Percentiles rank a stretch among this genome's conserved stretches.
phyloP scores from a whole-genome alignment of 2,888 invertebrate species.

The Drosophila barbarae region DNA sequence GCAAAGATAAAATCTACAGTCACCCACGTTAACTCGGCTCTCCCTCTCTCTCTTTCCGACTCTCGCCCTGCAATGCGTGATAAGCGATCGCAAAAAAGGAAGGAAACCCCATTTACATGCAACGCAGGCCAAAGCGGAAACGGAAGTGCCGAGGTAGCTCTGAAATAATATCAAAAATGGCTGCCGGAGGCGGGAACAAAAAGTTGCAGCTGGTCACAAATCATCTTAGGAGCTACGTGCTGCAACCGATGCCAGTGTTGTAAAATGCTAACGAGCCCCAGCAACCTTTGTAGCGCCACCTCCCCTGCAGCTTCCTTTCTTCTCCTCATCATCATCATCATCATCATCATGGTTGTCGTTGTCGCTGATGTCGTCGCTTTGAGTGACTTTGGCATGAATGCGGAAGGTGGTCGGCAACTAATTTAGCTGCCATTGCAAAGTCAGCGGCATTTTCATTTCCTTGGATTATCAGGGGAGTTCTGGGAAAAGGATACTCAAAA shows the following conservation, averaged over 20 bases:
- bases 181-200: slow-evolving; percentile 67
- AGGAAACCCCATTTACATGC: slow-evolving; percentile 67
- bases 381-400: slow-evolving; percentile 44
- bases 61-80: slow-evolving; percentile 34
- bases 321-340: slow-evolving; percentile 6
- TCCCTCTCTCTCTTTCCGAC: slow-evolving; percentile 3
- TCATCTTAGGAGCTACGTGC: slow-evolving; percentile 60
- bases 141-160: slow-evolving; percentile 64
- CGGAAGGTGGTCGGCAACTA: slow-evolving; percentile 64
- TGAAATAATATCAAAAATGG: slow-evolving; percentile 74
- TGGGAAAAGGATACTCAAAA: not conserved
- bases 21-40: slow-evolving; percentile 48
- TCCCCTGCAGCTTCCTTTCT: not conserved
- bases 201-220: slow-evolving; percentile 72
- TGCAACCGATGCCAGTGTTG: slow-evolving; percentile 63
- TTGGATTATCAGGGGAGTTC: slow-evolving; percentile 27
- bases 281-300: slow-evolving; percentile 62
- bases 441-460: slow-evolving; percentile 60
- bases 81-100: slow-evolving; percentile 63
- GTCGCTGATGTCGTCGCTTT: slow-evolving; percentile 49
- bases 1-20: slow-evolving; percentile 68
- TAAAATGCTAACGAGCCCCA: slow-evolving; percentile 70
- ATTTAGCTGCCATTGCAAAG: slow-evolving; percentile 60
- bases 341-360: slow-evolving; percentile 26
- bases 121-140: slow-evolving; percentile 56